phyloP scores from a whole-genome alignment of 1,140 invertebrate genomes.

The Heterodera carotae region DNA sequence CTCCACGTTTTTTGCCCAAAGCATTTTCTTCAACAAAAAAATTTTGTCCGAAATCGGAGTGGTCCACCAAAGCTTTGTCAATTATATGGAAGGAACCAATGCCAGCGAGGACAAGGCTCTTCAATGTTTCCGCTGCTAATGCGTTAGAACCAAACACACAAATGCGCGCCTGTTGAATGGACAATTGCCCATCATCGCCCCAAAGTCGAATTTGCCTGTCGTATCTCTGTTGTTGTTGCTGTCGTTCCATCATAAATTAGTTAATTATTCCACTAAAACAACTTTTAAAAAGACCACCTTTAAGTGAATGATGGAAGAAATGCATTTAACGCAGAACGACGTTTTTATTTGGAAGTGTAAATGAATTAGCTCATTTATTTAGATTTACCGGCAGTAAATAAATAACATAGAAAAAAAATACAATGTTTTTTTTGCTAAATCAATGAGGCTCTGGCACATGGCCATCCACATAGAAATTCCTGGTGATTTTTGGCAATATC shows the following conservation, averaged over 20 bases:
- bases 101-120: slow-evolving; percentile 49
- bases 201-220: slow-evolving; percentile 51
- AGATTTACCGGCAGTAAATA: too few species aligned
- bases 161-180: slow-evolving; percentile 37
- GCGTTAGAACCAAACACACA: slow-evolving; percentile 49
- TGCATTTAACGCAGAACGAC: too few species aligned
- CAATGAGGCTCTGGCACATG: slow-evolving; percentile 88
- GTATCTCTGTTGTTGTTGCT: slow-evolving; percentile 31
- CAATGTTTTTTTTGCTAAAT: too few species aligned
- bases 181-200: slow-evolving; percentile 53
- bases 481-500: slow-evolving; percentile 82
- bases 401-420: slow-evolving; percentile 20
- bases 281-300: too few species aligned
- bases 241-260: not conserved
- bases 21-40: slow-evolving; percentile 34
- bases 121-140: slow-evolving; percentile 48
- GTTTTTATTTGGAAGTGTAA: too few species aligned
- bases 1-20: slow-evolving; percentile 27
- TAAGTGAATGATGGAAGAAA: too few species aligned
- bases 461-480: slow-evolving; percentile 98
- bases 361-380: too few species aligned
- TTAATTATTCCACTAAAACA: too few species aligned
- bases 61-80: slow-evolving; percentile 41
- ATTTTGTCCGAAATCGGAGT: slow-evolving; percentile 48
- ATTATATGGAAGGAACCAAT: slow-evolving; percentile 44